Percentiles rank a stretch among this genome's conserved stretches.
Conservation (phyloP, 2,888 invertebrate genomes). For the Drosophila barbarae region DNA sequence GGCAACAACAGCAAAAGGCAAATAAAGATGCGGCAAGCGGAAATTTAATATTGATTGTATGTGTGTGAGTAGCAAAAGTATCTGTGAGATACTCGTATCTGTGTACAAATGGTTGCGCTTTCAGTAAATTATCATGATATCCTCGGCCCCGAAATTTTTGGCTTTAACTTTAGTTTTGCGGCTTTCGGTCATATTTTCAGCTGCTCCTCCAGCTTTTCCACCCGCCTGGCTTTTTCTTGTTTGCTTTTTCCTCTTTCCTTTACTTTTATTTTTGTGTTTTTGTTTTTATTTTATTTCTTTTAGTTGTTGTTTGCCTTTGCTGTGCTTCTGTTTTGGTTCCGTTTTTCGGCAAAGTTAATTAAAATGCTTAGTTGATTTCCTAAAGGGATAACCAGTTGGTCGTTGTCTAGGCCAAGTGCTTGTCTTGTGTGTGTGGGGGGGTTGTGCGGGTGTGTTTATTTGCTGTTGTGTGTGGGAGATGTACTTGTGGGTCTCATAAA, state of each 20-base stretch:
- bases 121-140: constrained; percentile 71
- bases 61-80: constrained; percentile 17
- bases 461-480: background rate
- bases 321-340: constrained; percentile 26
- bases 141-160: constrained; percentile 23
- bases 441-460: background rate
- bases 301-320: constrained; percentile 19
- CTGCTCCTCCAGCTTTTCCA: constrained; percentile 27
- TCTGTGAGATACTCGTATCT: constrained; percentile 27
- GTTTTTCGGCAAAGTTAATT: constrained; percentile 62
- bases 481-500: constrained; percentile 35
- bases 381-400: constrained; percentile 62
- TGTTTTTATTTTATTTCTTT: constrained; percentile 6
- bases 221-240: background rate
- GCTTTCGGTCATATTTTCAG: constrained; percentile 65
- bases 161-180: constrained; percentile 70
- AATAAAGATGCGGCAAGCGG: constrained; percentile 72
- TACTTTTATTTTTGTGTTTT: background rate
- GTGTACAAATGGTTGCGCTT: constrained; percentile 66
- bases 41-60: constrained; percentile 72
- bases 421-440: constrained; percentile 1
- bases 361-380: constrained; percentile 70
- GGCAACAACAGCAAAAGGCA: constrained; percentile 51
- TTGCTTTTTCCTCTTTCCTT: constrained; percentile 17
- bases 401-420: constrained; percentile 14